Conservation (phyloP, 2,113 vertebrate species). For the Saguinus midas region DNA sequence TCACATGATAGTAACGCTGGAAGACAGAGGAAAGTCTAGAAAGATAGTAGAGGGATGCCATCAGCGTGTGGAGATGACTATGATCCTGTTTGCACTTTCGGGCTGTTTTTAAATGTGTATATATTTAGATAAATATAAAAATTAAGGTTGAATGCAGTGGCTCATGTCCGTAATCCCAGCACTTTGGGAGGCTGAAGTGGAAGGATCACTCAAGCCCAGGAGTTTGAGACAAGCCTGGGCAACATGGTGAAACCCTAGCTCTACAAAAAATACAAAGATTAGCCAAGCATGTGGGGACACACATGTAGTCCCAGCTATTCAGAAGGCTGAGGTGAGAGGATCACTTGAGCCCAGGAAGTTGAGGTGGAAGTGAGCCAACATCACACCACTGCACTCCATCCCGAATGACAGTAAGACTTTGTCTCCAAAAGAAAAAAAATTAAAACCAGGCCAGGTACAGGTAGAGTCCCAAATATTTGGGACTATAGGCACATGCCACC, state of each 20-base stretch:
- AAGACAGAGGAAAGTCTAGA: not conserved
- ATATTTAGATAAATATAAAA: not conserved
- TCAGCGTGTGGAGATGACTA: not conserved
- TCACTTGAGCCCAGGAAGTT: too few relatives aligned
- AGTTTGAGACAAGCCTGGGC: not conserved
- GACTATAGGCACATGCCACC: too few relatives aligned
- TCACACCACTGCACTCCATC: too few relatives aligned
- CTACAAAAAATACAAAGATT: not conserved
- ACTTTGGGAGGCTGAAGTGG: not conserved
- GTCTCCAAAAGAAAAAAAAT: too few relatives aligned
- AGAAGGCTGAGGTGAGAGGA: too few relatives aligned
- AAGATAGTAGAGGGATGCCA: not conserved
- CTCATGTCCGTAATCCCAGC: not conserved
- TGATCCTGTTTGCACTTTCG: not conserved
- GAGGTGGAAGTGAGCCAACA: too few relatives aligned
- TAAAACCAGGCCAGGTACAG: too few relatives aligned
- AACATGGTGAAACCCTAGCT: not conserved
- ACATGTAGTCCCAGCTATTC: too few relatives aligned
- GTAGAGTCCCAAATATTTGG: too few relatives aligned
- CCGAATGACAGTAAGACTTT: too few relatives aligned
- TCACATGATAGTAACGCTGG: not conserved
- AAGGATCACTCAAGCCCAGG: not conserved
- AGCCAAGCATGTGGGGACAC: not conserved
- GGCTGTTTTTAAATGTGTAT: not conserved
- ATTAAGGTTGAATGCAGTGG: not conserved